phyloP scores from a whole-genome alignment of 2,888 invertebrate species.

The Xiphydria camelus region DNA sequence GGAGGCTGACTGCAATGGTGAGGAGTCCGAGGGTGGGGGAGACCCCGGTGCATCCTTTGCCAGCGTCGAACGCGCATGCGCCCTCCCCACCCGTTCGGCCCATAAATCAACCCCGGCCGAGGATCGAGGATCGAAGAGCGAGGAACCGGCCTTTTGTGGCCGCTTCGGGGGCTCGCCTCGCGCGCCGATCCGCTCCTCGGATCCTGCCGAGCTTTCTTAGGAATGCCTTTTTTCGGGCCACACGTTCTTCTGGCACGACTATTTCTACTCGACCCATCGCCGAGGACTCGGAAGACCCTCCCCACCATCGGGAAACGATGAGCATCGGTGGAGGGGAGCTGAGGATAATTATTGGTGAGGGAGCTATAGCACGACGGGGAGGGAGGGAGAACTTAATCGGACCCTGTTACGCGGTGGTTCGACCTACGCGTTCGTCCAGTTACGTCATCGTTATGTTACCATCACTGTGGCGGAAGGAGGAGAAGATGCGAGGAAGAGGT shows the following conservation, averaged over 20 bases:
- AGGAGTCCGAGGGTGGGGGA: slow-evolving; percentile 16
- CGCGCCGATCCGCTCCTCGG: slow-evolving; percentile 15
- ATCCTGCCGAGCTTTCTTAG: slow-evolving; percentile 18
- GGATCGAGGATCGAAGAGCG: slow-evolving; percentile 33
- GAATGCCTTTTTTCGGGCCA: slow-evolving; percentile 14
- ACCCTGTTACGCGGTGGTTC: no score
- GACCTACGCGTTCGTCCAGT: no score
- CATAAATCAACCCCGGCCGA: slow-evolving; percentile 47
- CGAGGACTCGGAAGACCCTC: no score
- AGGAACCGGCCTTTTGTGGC: slow-evolving; percentile 22
- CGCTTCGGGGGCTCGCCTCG: slow-evolving; percentile 12
- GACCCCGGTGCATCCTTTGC: slow-evolving; percentile 19
- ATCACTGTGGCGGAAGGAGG: no score
- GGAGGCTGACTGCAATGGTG: slow-evolving; percentile 37
- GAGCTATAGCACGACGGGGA: no score
- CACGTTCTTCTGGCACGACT: slow-evolving; percentile 7
- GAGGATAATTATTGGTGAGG: no score
- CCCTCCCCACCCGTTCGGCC: slow-evolving; percentile 38
- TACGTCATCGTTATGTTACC: no score
- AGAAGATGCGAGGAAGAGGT: no score
- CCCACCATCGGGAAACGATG: no score
- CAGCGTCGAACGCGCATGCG: slow-evolving; percentile 41
- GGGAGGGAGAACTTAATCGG: no score
- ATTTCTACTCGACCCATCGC: no score
- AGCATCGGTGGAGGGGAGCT: no score